These are phyloP conservation scores for Callipepla squamata DNA, from an alignment of 2,113 vertebrate species.

Conservation along the genomic window DNA sequence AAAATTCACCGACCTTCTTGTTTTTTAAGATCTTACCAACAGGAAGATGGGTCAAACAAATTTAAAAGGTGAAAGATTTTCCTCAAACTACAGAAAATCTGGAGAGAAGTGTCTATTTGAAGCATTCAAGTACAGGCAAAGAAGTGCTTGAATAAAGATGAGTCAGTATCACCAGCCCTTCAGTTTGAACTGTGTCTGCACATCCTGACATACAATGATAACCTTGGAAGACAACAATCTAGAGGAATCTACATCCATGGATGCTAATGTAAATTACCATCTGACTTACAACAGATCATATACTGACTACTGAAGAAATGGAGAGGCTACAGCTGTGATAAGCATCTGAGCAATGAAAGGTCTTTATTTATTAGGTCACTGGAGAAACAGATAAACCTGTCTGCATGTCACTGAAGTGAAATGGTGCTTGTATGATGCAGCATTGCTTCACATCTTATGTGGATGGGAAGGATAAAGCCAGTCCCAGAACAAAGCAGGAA, in stretches of 20 bases:
- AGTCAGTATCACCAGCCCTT: slow-evolving; percentile 22
- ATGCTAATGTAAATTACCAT: slow-evolving; percentile 33
- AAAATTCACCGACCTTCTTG: not conserved
- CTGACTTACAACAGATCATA: slow-evolving; percentile 32
- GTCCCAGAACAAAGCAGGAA: not conserved
- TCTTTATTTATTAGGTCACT: slow-evolving; percentile 22
- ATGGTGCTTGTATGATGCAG: not conserved
- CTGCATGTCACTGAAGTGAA: slow-evolving; percentile 21
- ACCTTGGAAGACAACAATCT: slow-evolving; percentile 46
- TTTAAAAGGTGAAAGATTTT: not conserved
- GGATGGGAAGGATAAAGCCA: not conserved
- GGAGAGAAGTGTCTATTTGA: not conserved
- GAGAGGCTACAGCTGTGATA: slow-evolving; percentile 43
- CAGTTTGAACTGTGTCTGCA: slow-evolving; percentile 4
- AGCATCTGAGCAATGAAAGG: slow-evolving; percentile 39
- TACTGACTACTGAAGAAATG: not conserved
- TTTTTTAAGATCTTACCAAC: not conserved
- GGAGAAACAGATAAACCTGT: slow-evolving; percentile 1
- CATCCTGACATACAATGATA: slow-evolving; percentile 1
- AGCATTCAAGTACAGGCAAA: not conserved
- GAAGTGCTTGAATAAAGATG: slow-evolving; percentile 52
- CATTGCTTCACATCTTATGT: not conserved
- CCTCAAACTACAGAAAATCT: not conserved
- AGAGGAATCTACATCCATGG: not conserved
- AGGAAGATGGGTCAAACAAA: not conserved